Percentiles rank a stretch among this genome's conserved stretches.
These are phyloP conservation scores for Salarias fasciatus DNA, from an alignment of 2,797 vertebrate species.

Conservation along the genomic window DNA sequence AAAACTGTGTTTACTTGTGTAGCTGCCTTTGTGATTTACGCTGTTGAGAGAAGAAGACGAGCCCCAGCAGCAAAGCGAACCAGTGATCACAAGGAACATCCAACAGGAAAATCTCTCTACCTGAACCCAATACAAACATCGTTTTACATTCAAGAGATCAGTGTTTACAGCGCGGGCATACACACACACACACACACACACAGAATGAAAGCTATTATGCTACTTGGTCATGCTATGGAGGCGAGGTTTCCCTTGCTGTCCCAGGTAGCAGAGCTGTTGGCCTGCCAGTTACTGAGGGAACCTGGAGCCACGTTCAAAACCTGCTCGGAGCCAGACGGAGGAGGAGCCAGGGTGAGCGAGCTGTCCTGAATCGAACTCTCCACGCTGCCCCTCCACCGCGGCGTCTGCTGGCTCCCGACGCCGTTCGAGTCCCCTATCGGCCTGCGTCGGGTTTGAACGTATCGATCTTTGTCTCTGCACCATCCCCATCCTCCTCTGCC, in stretches of 20 bases:
- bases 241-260: conserved; percentile 49
- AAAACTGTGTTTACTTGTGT: neutral
- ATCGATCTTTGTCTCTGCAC: conserved; percentile 30
- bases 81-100: conserved; percentile 14
- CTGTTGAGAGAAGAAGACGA: neutral
- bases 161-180: conserved; percentile 6
- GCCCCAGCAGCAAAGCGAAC: neutral
- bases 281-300: conserved; percentile 47
- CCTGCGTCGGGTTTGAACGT: conserved; percentile 27
- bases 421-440: conserved; percentile 6
- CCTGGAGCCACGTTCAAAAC: conserved; percentile 63
- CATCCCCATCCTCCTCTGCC: conserved; percentile 42
- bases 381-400: conserved; percentile 44
- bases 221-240: conserved; percentile 61
- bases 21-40: conserved; percentile 17
- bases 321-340: conserved; percentile 26
- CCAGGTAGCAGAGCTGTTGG: conserved; percentile 37
- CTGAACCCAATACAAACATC: neutral
- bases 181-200: conserved; percentile 5
- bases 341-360: conserved; percentile 27
- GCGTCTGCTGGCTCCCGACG: conserved; percentile 11
- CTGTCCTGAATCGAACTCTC: conserved; percentile 43
- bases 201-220: neutral
- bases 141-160: conserved; percentile 26
- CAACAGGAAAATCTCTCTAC: neutral